phyloP scores from a whole-genome alignment of 2,888 invertebrate genomes.

The Hirtodrosophila histrioides region DNA sequence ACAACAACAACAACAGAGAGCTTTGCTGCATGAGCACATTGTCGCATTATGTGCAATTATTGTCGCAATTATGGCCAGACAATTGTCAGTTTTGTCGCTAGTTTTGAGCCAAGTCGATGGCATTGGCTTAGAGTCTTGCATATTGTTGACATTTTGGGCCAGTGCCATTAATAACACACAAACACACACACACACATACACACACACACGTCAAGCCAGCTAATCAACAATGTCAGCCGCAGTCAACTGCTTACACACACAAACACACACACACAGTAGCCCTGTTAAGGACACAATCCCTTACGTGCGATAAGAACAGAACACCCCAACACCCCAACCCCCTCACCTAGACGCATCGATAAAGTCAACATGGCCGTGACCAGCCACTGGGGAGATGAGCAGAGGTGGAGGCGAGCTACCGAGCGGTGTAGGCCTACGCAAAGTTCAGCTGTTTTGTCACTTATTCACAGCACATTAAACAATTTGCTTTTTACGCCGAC shows the following conservation, averaged over 20 bases:
- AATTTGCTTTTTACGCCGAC: slow-evolving; percentile 81
- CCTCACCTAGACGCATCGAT: slow-evolving; percentile 53
- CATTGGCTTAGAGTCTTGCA: slow-evolving; percentile 19
- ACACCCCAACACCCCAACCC: neutral
- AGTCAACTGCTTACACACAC: slow-evolving; percentile 52
- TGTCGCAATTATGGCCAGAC: slow-evolving; percentile 83
- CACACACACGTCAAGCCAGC: slow-evolving; percentile 21
- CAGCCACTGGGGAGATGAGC: slow-evolving; percentile 34
- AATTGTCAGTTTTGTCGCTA: slow-evolving; percentile 79
- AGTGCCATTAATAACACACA: slow-evolving; percentile 58
- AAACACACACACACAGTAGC: slow-evolving; percentile 26
- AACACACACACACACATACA: neutral
- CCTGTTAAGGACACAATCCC: slow-evolving; percentile 34
- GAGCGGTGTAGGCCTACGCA: slow-evolving; percentile 59
- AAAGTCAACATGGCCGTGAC: slow-evolving; percentile 68
- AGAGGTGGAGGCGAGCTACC: neutral
- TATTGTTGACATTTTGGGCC: slow-evolving; percentile 59
- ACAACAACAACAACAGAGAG: slow-evolving; percentile 20
- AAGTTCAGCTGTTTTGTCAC: slow-evolving; percentile 80
- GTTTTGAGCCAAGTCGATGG: slow-evolving; percentile 53
- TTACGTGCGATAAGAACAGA: slow-evolving; percentile 55
- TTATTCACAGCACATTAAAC: slow-evolving; percentile 83
- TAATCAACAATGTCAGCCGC: slow-evolving; percentile 50
- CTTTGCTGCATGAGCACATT: slow-evolving; percentile 73
- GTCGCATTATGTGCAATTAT: slow-evolving; percentile 84